A percentile compares a stretch with the other conserved stretches of the same genome.
These are phyloP conservation scores for Eumeta japonica DNA, from an alignment of 1,140 invertebrate species.

Conservation along the genomic window DNA sequence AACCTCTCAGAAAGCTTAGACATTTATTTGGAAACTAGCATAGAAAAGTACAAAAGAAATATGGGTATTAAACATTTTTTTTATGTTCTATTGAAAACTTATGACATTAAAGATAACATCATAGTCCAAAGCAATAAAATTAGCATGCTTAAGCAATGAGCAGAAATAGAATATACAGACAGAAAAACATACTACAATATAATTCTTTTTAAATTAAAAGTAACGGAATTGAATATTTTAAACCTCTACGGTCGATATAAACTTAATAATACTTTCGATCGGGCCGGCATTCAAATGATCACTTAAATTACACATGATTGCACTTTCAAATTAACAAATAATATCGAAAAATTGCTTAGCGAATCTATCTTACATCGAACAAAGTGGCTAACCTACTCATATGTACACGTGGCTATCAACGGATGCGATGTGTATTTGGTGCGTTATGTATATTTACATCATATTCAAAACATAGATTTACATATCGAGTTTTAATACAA, in stretches of 20 bases:
- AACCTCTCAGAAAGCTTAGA: no score
- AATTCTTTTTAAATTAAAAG: constrained; percentile 53
- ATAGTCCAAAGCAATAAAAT: no score
- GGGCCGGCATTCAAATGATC: constrained; percentile 37
- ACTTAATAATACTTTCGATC: constrained; percentile 57
- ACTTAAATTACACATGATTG: constrained; percentile 52
- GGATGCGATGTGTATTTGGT: constrained; percentile 47
- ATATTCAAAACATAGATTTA: constrained; percentile 22
- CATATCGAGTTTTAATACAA: constrained; percentile 11
- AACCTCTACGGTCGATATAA: constrained; percentile 51
- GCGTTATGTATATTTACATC: constrained; percentile 48
- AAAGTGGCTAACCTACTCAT: constrained; percentile 5
- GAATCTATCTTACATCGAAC: no score
- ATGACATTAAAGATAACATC: constrained; percentile 5
- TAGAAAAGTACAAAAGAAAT: neutral
- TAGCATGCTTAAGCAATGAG: constrained; percentile 27
- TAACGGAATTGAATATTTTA: constrained; percentile 54
- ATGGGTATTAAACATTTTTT: no score
- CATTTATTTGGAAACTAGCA: constrained; percentile 11
- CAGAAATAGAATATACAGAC: constrained; percentile 34
- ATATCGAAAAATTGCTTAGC: neutral
- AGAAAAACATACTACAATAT: constrained; percentile 48
- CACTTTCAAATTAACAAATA: constrained; percentile 51
- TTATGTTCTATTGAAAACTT: constrained; percentile 7
- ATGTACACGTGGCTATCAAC: constrained; percentile 32